Evolutionary conservation across 1,140 invertebrate species (phyloP).

Genomic region (Megalopta genalis): DNA sequence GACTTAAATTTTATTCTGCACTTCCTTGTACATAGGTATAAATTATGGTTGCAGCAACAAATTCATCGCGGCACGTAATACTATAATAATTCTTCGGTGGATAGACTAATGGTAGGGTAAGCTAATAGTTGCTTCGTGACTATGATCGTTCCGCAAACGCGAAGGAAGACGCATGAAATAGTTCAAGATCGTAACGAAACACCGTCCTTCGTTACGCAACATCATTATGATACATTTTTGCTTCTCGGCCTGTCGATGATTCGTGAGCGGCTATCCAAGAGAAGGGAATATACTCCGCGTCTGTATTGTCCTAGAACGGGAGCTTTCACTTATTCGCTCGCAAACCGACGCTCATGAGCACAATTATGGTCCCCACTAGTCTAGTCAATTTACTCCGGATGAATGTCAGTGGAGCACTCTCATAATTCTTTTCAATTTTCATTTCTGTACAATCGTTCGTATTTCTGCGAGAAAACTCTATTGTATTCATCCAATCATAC

Average conservation of each 20-base stretch:
- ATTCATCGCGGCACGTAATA: background rate
- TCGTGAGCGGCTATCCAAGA: constrained; percentile 33
- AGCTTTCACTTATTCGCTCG: constrained; percentile 72
- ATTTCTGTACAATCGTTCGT: no score
- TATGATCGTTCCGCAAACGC: background rate
- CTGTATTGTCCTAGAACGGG: constrained; percentile 66
- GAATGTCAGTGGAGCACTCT: no score
- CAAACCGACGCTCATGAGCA: no score
- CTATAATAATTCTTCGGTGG: background rate
- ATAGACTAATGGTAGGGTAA: background rate
- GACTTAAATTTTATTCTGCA: no score
- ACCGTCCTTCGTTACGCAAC: constrained; percentile 14
- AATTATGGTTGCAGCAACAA: background rate
- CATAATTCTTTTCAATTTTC: no score
- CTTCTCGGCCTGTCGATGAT: background rate
- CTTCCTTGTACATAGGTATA: no score
- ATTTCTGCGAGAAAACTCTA: no score
- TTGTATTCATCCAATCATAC: no score
- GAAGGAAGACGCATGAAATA: background rate
- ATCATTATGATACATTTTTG: background rate
- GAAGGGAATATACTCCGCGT: constrained; percentile 55
- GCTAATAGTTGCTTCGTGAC: background rate
- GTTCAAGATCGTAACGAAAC: constrained; percentile 24
- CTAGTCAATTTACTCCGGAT: no score
- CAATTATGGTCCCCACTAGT: no score